Conservation (phyloP, 2,113 vertebrate species). For the Calyptommatus sinebrachiatus region DNA sequence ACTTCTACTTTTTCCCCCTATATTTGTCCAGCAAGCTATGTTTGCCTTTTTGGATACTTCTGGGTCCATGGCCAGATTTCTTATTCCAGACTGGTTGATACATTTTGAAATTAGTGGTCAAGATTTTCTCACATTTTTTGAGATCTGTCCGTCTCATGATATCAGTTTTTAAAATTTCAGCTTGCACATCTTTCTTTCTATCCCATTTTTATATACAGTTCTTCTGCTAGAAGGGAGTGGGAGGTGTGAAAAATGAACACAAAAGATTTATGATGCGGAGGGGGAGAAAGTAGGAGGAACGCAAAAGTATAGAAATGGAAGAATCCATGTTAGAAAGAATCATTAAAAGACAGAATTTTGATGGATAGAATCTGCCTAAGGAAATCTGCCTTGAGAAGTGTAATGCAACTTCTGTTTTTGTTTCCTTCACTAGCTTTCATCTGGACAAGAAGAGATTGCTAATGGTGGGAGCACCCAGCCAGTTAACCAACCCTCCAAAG, state of each 20-base stretch:
- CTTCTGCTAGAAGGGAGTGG: background rate
- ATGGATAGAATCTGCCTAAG: background rate
- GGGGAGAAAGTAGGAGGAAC: background rate
- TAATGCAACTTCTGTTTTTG: background rate
- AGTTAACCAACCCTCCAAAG: slow-evolving; percentile 49
- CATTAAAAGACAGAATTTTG: background rate
- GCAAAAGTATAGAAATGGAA: background rate
- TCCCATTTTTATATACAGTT: background rate
- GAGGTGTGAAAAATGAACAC: slow-evolving; percentile 4
- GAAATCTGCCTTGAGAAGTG: background rate
- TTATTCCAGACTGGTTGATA: background rate
- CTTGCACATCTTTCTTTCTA: background rate
- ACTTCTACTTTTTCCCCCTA: too few species aligned
- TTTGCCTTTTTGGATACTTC: background rate
- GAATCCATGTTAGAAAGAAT: background rate
- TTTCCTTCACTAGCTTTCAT: slow-evolving; percentile 60
- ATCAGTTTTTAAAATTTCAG: slow-evolving; percentile 1
- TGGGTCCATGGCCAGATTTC: background rate
- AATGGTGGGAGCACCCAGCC: slow-evolving; percentile 42
- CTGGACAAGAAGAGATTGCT: slow-evolving; percentile 57
- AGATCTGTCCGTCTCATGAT: too few species aligned
- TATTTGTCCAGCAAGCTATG: background rate
- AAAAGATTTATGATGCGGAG: background rate
- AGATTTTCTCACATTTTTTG: background rate
- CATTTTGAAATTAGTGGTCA: background rate